Conservation (phyloP, 2,113 vertebrate species). For the Urocynchramus pylzowi region DNA sequence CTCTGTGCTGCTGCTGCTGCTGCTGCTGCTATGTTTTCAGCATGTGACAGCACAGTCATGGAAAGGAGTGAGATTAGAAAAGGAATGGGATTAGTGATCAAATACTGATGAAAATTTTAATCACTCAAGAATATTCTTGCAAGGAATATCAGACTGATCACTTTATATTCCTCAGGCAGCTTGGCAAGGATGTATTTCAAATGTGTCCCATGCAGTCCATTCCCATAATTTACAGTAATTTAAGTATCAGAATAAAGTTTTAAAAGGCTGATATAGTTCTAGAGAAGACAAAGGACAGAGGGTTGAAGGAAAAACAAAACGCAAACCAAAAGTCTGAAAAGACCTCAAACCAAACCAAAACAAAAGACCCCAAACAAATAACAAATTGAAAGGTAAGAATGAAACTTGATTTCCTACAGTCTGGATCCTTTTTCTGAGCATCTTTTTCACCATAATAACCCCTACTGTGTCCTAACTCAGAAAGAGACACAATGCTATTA, state of each 20-base stretch:
- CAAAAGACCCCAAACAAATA: background rate
- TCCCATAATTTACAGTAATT: background rate
- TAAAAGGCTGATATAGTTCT: background rate
- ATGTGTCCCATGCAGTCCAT: background rate
- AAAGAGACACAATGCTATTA: background rate
- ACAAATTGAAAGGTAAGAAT: background rate
- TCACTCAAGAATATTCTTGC: background rate
- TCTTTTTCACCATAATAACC: background rate
- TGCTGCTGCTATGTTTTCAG: background rate
- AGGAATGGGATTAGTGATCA: background rate
- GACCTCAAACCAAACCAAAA: background rate
- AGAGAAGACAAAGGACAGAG: background rate
- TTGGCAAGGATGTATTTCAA: background rate
- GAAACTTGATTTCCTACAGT: background rate
- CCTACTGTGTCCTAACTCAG: background rate
- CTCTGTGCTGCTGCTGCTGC: background rate
- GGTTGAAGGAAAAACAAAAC: background rate
- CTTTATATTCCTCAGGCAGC: background rate
- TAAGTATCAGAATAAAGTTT: background rate
- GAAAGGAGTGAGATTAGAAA: background rate
- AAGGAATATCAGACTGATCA: background rate
- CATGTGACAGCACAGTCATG: background rate
- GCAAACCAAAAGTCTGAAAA: background rate
- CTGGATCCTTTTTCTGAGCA: background rate
- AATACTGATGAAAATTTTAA: background rate